Base-by-base conservation (phyloP, 2,797 vertebrate genomes). In the Cryptoblepharus egeriae region DNA sequence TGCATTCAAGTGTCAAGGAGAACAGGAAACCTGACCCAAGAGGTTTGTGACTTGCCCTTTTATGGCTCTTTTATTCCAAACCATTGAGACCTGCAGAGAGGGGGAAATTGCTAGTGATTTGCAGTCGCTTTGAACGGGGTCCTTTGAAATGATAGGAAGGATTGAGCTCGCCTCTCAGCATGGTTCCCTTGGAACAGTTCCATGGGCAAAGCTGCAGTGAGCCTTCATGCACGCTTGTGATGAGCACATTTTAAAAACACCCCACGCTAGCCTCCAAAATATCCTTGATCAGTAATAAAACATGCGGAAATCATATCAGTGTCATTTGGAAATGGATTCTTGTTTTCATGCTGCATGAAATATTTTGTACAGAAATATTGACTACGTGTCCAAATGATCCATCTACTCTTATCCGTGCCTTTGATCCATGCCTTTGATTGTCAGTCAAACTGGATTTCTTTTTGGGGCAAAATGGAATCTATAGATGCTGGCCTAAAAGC, bases 401-500 rank as follows among this genome's bases (percentile, higher is more conserved):
- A 20, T 8, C 20, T n/a, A n/a, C 37, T 28, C 26, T 55, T 11
- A 57, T 61, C 55, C 75, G 87, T 52, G 18, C 74, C 60, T 86
- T 42, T 65, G 81, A 84, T 74, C 42, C 63, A 87, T 39, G 75
- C 65, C 77, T 82, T 89, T 88, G 89, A 52, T 74, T 87, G 72
- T 90, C 82, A 79, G 24, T 76, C 72, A 37, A 15, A 70, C 24
- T 61, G 32, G 57, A 26, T 39, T 60, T 75, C 12, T 75, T 65
- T 72, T 64, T 28, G 3, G 28, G 74, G 26, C 13, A 32, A 30
- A 74, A 57, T 55, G 60, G 61, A 64, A 82, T 89, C 85, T 84
- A 80, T 74, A 87, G 58, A 87, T 88, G 86, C 75, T 86, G 83
- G 71, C 84, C 42, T 67, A 83, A 75, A 81, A 77, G 83, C 70